A percentile compares a stretch with the other conserved stretches of the same genome.
phyloP scores from a whole-genome alignment of 2,888 invertebrate genomes.

The Macaria notata region DNA sequence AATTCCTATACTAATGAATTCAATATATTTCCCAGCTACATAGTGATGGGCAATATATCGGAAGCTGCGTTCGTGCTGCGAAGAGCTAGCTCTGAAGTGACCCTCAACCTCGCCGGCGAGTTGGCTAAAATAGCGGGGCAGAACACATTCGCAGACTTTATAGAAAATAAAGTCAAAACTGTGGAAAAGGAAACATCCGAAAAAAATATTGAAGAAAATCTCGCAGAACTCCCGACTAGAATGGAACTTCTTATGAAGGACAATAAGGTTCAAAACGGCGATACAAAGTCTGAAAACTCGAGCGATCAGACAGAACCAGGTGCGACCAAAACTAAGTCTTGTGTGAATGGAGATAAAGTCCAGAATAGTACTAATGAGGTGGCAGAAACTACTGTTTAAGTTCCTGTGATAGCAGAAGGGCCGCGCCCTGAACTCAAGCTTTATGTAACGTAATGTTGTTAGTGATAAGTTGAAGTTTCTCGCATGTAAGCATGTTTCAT shows the following conservation, averaged over 20 bases:
- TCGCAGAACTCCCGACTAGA: constrained; percentile 46
- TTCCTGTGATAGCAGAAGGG: constrained; percentile 10
- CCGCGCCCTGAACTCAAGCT: background rate
- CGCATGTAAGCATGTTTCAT: background rate
- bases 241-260: constrained; percentile 48
- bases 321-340: constrained; percentile 1
- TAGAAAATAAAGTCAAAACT: constrained; percentile 40
- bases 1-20: no score
- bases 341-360: constrained; percentile 28
- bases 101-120: constrained; percentile 82
- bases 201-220: constrained; percentile 36
- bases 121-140: constrained; percentile 80
- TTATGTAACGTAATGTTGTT: background rate
- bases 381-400: background rate
- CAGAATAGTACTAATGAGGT: no score
- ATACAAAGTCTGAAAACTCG: background rate
- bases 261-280: constrained; percentile 1
- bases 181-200: constrained; percentile 29
- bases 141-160: constrained; percentile 56
- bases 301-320: background rate
- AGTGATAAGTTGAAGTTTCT: background rate
- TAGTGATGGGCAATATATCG: constrained; percentile 81
- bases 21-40: constrained; percentile 64
- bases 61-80: constrained; percentile 83
- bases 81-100: constrained; percentile 75